Conservation (phyloP, 1,140 invertebrate species). For the Reticulitermes speratus region DNA sequence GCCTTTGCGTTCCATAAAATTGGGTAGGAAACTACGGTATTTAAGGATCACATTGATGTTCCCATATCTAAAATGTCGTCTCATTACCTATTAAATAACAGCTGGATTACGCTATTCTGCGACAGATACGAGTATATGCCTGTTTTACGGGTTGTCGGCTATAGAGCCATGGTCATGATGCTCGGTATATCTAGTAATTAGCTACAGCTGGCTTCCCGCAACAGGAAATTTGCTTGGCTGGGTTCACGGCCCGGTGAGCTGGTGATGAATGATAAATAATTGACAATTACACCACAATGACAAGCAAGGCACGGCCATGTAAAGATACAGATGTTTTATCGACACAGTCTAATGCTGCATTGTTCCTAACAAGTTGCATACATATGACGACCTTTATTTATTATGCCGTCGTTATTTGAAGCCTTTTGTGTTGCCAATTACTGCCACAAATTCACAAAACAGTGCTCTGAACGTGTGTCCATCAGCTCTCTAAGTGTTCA, state of each 20-base stretch:
- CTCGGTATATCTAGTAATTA: not conserved
- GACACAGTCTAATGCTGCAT: not conserved
- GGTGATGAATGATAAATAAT: slow-evolving; percentile 13
- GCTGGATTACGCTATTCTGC: not conserved
- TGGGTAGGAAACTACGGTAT: too few relatives aligned
- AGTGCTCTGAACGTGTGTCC: too few relatives aligned
- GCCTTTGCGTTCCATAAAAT: too few relatives aligned
- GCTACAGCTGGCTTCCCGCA: not conserved
- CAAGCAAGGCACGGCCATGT: not conserved
- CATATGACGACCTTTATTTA: not conserved
- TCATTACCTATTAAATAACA: too few relatives aligned
- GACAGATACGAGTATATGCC: not conserved
- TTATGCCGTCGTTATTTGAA: not conserved
- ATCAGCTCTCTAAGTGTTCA: too few relatives aligned
- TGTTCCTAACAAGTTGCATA: not conserved
- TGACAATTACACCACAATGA: not conserved
- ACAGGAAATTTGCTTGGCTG: slow-evolving; percentile 17
- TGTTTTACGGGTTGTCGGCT: not conserved
- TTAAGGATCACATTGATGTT: too few relatives aligned
- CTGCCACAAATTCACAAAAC: too few relatives aligned
- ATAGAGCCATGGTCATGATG: not conserved
- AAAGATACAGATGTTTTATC: not conserved
- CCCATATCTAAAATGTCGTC: too few relatives aligned
- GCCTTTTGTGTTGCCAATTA: too few relatives aligned
- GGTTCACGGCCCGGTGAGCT: not conserved